Base-by-base conservation (phyloP, 2,888 invertebrate species). In the Erpobdella octoculata region DNA sequence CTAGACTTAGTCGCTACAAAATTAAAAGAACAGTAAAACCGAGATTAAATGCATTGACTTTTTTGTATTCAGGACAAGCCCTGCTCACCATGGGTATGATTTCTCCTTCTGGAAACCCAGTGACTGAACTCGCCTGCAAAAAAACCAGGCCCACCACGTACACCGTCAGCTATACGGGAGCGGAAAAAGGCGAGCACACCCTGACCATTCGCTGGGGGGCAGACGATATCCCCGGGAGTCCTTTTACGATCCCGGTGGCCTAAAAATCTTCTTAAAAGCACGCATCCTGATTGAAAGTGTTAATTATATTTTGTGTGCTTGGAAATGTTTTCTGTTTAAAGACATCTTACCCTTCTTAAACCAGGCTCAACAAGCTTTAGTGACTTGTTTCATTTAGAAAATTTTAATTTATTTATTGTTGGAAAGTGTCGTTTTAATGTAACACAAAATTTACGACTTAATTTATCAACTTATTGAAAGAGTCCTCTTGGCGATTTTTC, bases 151-250 rank as follows among this genome's bases (percentile, higher is more conserved):
- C 72, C 18, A 75, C 74, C 1, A 46, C 67, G 46, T 77, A 73
- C 75, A 73, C 58, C 25, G 74, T 93, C 38, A 91, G 89, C 85
- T 95, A 94, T 84, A 87, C 91, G 79, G 90, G 92, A 74, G 88
- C 90, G 79, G 94, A 95, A 81, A 88, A 91, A 81, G 95, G 95
- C 76, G 93, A 95, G 38, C 81, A 81, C 75, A 75, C 77, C 5
- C 76, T 82, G 64, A 74, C 73, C 70, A 71, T 76, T 35, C 68
- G 75, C 48, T 95, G 93, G 93, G 95, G 95, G 62, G 93, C 94
- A 76, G 95, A 95, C 70, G 92, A 95, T 85, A 91, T 95, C 86
- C 94, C 94, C 78, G 95, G 95, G 78, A 93, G 93, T 76, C 95
- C 95, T 72, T 95, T 90, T 86, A 75, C 93, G 78, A 93, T 74